These are phyloP conservation scores for Apamea monoglypha DNA, from an alignment of 2,888 invertebrate genomes.

Conservation along the genomic window DNA sequence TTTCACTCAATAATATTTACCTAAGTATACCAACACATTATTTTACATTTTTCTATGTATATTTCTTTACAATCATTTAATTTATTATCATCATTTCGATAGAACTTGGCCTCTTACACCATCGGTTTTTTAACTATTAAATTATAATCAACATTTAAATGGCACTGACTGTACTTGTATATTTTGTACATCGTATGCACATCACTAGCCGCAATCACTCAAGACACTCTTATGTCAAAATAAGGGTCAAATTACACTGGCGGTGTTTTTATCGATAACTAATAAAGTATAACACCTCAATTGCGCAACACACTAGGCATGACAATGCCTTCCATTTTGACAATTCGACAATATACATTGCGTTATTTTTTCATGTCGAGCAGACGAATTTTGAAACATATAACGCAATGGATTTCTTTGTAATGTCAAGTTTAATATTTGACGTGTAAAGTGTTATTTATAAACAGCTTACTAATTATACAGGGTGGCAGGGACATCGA, in stretches of 20 bases:
- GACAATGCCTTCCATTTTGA: neutral
- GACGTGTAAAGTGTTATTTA: neutral
- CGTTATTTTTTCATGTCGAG: neutral
- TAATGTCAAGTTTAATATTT: neutral
- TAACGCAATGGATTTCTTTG: neutral
- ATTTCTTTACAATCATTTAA: conserved; percentile 17
- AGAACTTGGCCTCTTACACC: neutral
- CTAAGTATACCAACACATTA: conserved; percentile 13
- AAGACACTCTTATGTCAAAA: conserved; percentile 42
- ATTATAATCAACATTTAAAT: conserved; percentile 15
- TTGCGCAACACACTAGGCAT: conserved; percentile 14
- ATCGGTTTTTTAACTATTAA: neutral
- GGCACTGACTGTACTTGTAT: conserved; percentile 33
- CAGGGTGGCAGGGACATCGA: no score
- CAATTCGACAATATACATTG: neutral
- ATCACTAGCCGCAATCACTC: conserved; percentile 32
- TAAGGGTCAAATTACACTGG: conserved; percentile 44
- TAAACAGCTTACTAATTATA: neutral
- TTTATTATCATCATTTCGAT: neutral
- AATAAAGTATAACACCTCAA: neutral
- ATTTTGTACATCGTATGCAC: conserved; percentile 48
- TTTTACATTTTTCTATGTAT: conserved; percentile 8
- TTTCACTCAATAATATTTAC: conserved; percentile 9
- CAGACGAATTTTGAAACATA: neutral
- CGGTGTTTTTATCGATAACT: conserved; percentile 17